A percentile compares a stretch with the other conserved stretches of the same genome.
Evolutionary conservation across 2,888 invertebrate genomes (phyloP).

Genomic region (Neocrepidodera transversa): DNA sequence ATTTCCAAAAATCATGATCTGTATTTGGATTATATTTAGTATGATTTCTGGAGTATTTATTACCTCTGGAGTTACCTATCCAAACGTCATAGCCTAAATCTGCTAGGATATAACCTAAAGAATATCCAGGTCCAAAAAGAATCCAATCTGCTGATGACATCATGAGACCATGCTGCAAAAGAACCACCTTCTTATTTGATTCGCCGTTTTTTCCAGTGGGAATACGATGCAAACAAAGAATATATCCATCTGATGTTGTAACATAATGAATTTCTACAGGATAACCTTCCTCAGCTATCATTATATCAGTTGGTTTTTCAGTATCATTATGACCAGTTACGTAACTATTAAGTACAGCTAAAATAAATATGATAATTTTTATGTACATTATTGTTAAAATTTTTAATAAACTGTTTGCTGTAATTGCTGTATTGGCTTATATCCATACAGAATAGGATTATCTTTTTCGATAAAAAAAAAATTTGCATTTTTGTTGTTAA

Average conservation of each 20-base stretch:
- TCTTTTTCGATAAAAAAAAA: too few relatives aligned
- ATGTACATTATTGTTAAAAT: too few relatives aligned
- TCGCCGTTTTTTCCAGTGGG: conserved; percentile 46
- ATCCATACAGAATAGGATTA: too few relatives aligned
- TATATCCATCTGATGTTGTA: conserved; percentile 78
- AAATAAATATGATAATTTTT: too few relatives aligned
- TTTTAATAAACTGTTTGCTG: too few relatives aligned
- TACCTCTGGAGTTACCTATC: conserved; percentile 83
- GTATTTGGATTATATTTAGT: conserved; percentile 40
- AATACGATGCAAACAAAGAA: conserved; percentile 77
- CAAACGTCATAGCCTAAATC: conserved; percentile 80
- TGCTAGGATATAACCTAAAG: conserved; percentile 65
- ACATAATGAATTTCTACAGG: conserved; percentile 69
- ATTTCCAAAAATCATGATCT: conserved; percentile 59
- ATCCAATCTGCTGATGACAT: conserved; percentile 78
- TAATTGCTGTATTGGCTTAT: too few relatives aligned
- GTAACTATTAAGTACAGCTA: too few relatives aligned
- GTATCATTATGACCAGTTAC: too few relatives aligned
- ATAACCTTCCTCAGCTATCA: conserved; percentile 55
- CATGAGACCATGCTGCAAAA: conserved; percentile 75
- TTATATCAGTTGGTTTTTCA: too few relatives aligned
- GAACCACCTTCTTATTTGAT: conserved; percentile 63
- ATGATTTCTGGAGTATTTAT: conserved; percentile 69
- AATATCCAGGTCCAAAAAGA: conserved; percentile 70
- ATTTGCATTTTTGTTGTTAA: too few relatives aligned